Evolutionary conservation across 2,888 invertebrate genomes (phyloP), one percentile per base, ranked within the genome.

Genomic region (Halictus ligatus): DNA sequence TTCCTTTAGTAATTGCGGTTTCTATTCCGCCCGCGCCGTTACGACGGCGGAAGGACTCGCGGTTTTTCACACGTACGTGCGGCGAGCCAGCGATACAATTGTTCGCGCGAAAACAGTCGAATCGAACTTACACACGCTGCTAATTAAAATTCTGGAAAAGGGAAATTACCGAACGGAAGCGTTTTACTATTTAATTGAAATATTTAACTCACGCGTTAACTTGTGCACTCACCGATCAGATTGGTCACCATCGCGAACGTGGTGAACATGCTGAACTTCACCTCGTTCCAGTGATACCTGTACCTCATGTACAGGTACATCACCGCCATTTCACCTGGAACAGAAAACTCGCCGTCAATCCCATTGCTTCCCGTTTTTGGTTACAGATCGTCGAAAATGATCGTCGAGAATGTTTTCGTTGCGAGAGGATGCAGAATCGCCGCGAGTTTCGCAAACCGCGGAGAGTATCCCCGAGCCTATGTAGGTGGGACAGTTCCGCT

Each of bases 261-360:
- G 40, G 98, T 98, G 94, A 97, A 98, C 95, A 98, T 97, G 93
- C 98, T 98, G 95, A 97, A 98, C 94, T 98, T 97, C 60, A 98
- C 97, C 95, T 98, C 98, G 93, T 98, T 97, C 98, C 98, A 98
- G 93, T 98, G 98, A 95, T 98, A 98, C 73, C 98, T 96, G 94
- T 97, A 98, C 86, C 98, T 96, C 50, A 98, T 98, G 94, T 98
- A 98, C 80, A 98, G 96, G 94, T 98, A 98, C 95, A 97, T 96
- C 6, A 98, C 98, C 46, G 97, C 97, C 97, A 98, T 98, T 95
- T 98, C 98, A 94, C 98, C 98, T 98, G 96, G 13, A 86, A 85
- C 18, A 21, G 67, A 72, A 43, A 15, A 21, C 13, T 2, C 2
- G 0, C 0, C 5, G 35, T 46, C 48, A 50, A 58, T 58, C 13